Conservation (phyloP, 2,888 invertebrate species). For the Boloria selene region DNA sequence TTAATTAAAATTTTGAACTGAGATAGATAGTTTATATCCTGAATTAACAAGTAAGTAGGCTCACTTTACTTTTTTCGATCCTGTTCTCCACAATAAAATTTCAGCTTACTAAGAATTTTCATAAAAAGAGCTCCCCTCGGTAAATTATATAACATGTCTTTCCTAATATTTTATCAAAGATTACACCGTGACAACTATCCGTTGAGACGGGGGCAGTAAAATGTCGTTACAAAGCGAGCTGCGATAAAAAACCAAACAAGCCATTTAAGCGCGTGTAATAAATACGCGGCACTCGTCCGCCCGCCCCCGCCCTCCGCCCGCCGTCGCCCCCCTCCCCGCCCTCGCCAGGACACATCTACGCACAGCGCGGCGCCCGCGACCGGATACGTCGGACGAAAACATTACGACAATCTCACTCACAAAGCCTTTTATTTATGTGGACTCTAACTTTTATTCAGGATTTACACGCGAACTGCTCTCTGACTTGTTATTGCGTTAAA, state of each 20-base stretch:
- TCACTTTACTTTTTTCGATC: no score
- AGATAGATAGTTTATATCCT: no score
- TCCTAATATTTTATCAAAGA: no score
- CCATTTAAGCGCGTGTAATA: constrained; percentile 12
- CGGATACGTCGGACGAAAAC: constrained; percentile 3
- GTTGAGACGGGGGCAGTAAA: not conserved
- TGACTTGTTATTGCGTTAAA: no score
- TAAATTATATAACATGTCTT: no score
- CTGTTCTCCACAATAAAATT: no score
- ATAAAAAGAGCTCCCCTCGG: no score
- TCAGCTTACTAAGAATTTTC: no score
- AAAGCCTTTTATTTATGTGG: constrained; percentile 22
- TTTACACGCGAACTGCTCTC: not conserved
- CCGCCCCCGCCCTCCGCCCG: no score
- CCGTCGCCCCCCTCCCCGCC: not conserved
- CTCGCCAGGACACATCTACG: constrained; percentile 13
- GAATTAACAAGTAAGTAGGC: no score
- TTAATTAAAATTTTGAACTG: no score
- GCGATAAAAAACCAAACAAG: constrained; percentile 9
- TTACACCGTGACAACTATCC: not conserved
- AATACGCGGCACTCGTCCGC: constrained; percentile 7
- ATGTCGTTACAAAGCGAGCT: not conserved
- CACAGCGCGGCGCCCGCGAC: constrained; percentile 8
- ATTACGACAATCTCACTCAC: constrained; percentile 14
- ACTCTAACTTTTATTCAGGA: not conserved